Conservation (phyloP, 2,797 vertebrate species). For the Myotis findleyi region DNA sequence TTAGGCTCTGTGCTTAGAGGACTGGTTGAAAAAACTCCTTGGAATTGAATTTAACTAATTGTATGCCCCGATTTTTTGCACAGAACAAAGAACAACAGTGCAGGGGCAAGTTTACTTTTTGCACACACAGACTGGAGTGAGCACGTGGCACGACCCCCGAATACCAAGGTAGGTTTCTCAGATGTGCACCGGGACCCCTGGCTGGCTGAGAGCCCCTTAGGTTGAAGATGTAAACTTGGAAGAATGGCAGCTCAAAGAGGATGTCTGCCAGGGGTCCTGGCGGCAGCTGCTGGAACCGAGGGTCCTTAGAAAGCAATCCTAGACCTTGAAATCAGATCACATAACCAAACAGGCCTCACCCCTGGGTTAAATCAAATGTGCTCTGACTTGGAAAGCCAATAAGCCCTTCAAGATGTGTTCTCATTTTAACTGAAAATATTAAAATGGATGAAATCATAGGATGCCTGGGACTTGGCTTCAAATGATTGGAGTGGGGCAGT, state of each 20-base stretch:
- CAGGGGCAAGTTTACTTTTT: constrained; percentile 98
- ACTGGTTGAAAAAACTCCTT: neutral
- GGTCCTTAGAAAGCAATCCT: neutral
- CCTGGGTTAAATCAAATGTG: neutral
- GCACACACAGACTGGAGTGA: constrained; percentile 98
- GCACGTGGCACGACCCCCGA: constrained; percentile 98
- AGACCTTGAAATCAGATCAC: neutral
- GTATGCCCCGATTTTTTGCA: neutral
- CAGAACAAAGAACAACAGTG: constrained; percentile 97
- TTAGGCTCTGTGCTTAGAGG: neutral
- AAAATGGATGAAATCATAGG: neutral
- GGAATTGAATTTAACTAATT: neutral
- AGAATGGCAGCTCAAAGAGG: neutral
- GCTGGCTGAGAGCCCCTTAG: neutral
- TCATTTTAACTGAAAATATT: constrained; percentile 66
- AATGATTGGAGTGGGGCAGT: neutral
- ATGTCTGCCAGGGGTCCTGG: neutral
- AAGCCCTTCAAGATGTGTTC: constrained; percentile 58
- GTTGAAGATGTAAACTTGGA: neutral
- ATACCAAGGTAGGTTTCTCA: constrained; percentile 92
- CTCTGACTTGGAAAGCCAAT: constrained; percentile 60
- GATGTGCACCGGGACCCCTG: neutral
- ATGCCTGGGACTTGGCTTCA: neutral
- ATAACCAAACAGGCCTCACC: neutral
- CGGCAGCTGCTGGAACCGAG: neutral